Percentiles rank a stretch among this genome's conserved stretches.
These are phyloP conservation scores for Platichthys stellatus DNA, from an alignment of 2,113 vertebrate genomes.

Conservation along the genomic window DNA sequence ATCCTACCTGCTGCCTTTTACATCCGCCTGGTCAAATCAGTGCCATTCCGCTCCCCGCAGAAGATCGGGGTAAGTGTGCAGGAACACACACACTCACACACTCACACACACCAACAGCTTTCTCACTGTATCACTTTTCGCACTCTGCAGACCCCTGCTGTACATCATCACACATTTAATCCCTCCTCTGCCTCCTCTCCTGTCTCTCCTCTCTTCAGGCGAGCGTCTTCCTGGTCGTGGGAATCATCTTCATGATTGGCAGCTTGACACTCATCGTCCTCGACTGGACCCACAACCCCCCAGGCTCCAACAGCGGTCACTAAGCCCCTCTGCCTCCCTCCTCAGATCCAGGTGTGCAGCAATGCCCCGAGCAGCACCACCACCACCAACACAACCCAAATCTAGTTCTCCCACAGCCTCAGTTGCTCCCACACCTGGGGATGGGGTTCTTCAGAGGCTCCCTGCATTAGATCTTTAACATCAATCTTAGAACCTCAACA, in stretches of 20 bases:
- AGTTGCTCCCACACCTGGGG: constrained; percentile 16
- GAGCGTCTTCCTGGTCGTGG: constrained; percentile 88
- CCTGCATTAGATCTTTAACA: not conserved
- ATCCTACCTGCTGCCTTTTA: constrained; percentile 96
- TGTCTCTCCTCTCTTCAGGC: constrained; percentile 82
- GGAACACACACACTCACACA: not conserved
- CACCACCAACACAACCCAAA: not conserved
- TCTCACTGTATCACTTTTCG: constrained; percentile 47
- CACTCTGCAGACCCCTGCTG: not conserved
- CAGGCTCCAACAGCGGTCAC: constrained; percentile 78
- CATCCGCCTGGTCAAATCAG: constrained; percentile 90
- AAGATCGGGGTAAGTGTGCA: constrained; percentile 90
- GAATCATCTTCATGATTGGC: constrained; percentile 93
- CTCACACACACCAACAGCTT: constrained; percentile 6
- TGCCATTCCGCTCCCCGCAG: constrained; percentile 88
- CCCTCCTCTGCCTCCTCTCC: constrained; percentile 20
- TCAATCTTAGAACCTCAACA: constrained; percentile 12
- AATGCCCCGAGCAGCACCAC: constrained; percentile 29
- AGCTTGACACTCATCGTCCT: constrained; percentile 93
- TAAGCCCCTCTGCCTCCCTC: constrained; percentile 46
- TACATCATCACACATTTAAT: constrained; percentile 12
- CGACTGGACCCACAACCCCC: constrained; percentile 94
- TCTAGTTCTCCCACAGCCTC: not conserved
- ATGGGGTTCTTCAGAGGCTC: not conserved
- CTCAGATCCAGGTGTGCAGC: constrained; percentile 19